Evolutionary conservation across 2,888 invertebrate species (phyloP), one percentile per base, ranked within the genome.

Genomic region (Frankliniella intonsa): DNA sequence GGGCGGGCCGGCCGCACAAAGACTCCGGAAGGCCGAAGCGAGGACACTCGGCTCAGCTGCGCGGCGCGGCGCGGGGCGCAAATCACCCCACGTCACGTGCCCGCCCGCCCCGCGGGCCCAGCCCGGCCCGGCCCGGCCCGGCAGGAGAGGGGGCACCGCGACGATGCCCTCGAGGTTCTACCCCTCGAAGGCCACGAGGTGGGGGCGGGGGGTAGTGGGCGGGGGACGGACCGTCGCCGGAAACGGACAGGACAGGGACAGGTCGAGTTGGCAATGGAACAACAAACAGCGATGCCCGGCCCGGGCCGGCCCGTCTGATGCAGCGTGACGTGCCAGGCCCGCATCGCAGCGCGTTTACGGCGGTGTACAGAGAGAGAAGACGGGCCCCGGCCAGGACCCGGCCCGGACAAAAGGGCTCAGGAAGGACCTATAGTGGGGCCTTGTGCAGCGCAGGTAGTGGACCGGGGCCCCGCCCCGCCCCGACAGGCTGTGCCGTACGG

Each of bases 351-450:
- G 17, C 55, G 55, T 17, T 12, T 17, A 12, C 55, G 7, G 17
- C 12, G 14, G 14, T 17, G 55, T 17, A 12, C 55, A 55, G 17
- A 55, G 14, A 12, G 55, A 8, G 55, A 55, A 17, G 55, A 14
- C 55, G 55, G 9, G 9, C 51, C 51, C 10, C 55, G 55, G 55
- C 3, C 55, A 2, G 14, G 38, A 5, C 5, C 3, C 3, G 38
- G 69, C 69, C 25, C 25, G 69, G 69, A 76, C 69, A 76, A 76
- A 76, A 76, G 69, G 69, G 69, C 69, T 12, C 69, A n/a, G 62
- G 62, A 7, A 62, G 17, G 62, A n/a, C 62, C 62, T 62, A 17
- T 62, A n/a, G 62, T 17, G 55, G 62, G 62, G 62, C 62, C n/a
- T 62, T 62, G 62, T n/a, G 62, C 62, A 62, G 19, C 14, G n/a